phyloP scores from a whole-genome alignment of 2,888 invertebrate species.

The Eudasyphora cyanicolor region DNA sequence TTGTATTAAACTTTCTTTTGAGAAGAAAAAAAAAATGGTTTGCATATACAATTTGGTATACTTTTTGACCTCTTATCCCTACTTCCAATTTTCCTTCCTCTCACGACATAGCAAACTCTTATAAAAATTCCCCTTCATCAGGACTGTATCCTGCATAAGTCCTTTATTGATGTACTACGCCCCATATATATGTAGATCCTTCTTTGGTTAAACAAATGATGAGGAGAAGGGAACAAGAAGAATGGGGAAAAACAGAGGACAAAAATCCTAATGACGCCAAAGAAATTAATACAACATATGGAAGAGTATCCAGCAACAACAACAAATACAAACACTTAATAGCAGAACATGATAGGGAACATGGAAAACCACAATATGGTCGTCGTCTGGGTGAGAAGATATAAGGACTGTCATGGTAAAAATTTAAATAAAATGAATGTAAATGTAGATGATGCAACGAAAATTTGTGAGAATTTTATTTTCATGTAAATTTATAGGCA shows the following conservation, averaged over 20 bases:
- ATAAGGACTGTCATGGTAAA: background rate
- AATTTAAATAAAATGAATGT: background rate
- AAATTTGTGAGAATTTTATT: no score
- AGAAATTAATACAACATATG: slow-evolving; percentile 53
- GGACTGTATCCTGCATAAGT: background rate
- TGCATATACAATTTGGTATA: no score
- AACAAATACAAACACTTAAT: slow-evolving; percentile 6
- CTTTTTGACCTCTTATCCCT: no score
- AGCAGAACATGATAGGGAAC: background rate
- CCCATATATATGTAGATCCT: background rate
- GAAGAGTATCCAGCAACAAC: slow-evolving; percentile 1
- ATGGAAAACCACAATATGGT: slow-evolving; percentile 43
- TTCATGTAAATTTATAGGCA: no score
- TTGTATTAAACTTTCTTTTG: no score
- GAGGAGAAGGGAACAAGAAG: background rate
- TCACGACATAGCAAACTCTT: no score
- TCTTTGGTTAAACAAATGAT: background rate
- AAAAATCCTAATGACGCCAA: slow-evolving; percentile 60
- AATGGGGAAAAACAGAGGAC: background rate
- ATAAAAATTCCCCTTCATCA: background rate
- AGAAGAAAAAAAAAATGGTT: no score
- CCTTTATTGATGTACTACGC: background rate
- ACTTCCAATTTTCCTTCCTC: no score
- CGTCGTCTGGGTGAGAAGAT: background rate
- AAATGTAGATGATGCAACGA: no score